phyloP scores from a whole-genome alignment of 2,797 vertebrate species.

The Sebastes reedi region DNA sequence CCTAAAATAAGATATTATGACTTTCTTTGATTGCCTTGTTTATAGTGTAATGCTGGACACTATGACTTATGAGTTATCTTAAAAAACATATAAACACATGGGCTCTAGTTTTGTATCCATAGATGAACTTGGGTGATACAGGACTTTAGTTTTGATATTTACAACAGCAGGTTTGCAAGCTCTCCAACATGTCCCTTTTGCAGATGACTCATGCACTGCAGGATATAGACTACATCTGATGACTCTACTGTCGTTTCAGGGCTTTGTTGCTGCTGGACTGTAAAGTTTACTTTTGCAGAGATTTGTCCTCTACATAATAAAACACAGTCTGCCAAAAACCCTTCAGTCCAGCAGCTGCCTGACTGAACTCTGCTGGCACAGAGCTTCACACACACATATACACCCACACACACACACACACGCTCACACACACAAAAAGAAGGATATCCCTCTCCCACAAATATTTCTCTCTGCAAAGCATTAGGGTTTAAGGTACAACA shows the following conservation, averaged over 20 bases:
- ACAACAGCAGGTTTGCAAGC: neutral
- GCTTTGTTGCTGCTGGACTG: neutral
- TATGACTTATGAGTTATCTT: neutral
- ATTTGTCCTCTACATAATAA: conserved; percentile 22
- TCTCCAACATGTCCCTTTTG: neutral
- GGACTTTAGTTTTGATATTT: neutral
- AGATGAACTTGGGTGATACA: neutral
- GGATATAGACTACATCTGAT: neutral
- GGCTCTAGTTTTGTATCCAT: neutral
- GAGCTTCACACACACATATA: neutral
- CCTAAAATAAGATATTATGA: neutral
- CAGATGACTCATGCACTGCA: conserved; percentile 12
- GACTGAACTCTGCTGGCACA: conserved; percentile 24
- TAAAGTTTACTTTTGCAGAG: conserved; percentile 19
- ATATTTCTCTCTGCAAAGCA: neutral
- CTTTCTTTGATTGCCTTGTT: neutral
- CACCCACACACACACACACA: too few species aligned
- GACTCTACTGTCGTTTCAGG: neutral
- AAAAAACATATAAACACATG: neutral
- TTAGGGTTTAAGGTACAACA: neutral
- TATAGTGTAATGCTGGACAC: neutral
- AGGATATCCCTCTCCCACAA: neutral
- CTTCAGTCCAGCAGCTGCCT: conserved; percentile 14
- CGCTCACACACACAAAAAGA: neutral
- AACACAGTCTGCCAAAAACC: neutral